Percentiles rank a stretch among this genome's conserved stretches.
Evolutionary conservation across 2,113 vertebrate species (phyloP).

Genomic region (Ariopsis seemanni): DNA sequence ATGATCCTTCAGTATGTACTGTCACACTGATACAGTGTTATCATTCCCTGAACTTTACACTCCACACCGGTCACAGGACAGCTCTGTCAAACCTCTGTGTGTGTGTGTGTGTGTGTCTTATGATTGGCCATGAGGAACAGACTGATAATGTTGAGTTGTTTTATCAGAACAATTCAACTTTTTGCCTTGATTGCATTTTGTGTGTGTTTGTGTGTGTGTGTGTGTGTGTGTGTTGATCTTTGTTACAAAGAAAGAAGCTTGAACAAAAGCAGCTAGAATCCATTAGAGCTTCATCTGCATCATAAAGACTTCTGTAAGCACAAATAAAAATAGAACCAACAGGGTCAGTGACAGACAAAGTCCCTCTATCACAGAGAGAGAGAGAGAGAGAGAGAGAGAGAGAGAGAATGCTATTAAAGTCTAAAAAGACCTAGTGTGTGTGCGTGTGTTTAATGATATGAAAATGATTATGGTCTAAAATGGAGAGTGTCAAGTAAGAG

Average conservation of each 20-base stretch:
- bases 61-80: too few species aligned
- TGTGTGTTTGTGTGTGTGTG: conserved; percentile 19
- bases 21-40: too few species aligned
- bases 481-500: too few species aligned
- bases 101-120: background rate
- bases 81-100: background rate
- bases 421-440: too few species aligned
- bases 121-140: background rate
- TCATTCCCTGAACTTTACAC: too few species aligned
- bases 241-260: background rate
- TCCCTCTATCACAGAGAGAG: background rate
- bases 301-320: conserved; percentile 14
- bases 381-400: background rate
- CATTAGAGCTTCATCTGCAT: conserved; percentile 35
- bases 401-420: background rate
- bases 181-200: background rate
- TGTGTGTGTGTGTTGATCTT: conserved; percentile 14
- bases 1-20: too few species aligned
- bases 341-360: background rate
- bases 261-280: conserved; percentile 20
- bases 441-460: too few species aligned
- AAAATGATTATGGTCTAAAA: too few species aligned
- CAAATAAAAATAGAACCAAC: background rate
- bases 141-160: background rate
- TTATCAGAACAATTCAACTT: background rate